A percentile compares a stretch with the other conserved stretches of the same genome.
Evolutionary conservation across 2,888 invertebrate genomes (phyloP).

Genomic region (Chelonus formosanus): DNA sequence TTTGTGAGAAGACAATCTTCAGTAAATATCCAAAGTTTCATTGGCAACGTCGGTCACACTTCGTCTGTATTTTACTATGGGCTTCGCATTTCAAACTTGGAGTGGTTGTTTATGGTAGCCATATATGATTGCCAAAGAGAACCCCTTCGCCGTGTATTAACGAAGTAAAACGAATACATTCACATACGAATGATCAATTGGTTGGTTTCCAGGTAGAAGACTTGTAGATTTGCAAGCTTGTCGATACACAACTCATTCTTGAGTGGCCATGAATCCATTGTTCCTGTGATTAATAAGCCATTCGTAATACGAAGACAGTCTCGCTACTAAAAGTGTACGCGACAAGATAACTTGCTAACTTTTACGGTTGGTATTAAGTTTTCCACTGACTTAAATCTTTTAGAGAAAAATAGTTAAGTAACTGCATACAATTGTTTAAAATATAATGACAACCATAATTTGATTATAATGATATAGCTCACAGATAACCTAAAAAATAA

Average conservation of each 20-base stretch:
- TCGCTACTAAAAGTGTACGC: slow-evolving; percentile 38
- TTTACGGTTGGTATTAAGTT: neutral
- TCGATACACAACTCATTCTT: slow-evolving; percentile 26
- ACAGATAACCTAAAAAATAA: no score
- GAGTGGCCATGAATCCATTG: slow-evolving; percentile 38
- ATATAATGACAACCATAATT: no score
- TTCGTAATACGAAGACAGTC: slow-evolving; percentile 44
- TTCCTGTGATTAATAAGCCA: slow-evolving; percentile 58
- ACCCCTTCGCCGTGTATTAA: slow-evolving; percentile 30
- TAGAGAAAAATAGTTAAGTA: no score
- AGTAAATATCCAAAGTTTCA: slow-evolving; percentile 19
- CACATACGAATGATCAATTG: slow-evolving; percentile 56
- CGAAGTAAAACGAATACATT: slow-evolving; percentile 25
- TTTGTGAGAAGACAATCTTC: neutral
- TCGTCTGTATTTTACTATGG: slow-evolving; percentile 50
- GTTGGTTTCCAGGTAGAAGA: slow-evolving; percentile 56
- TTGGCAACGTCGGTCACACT: slow-evolving; percentile 53
- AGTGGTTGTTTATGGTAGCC: slow-evolving; percentile 51
- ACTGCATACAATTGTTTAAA: no score
- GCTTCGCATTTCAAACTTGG: slow-evolving; percentile 35
- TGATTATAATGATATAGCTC: no score
- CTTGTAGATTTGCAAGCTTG: slow-evolving; percentile 19
- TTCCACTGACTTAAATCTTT: neutral
- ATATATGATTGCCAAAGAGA: slow-evolving; percentile 35
- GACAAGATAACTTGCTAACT: neutral